Base-by-base conservation (phyloP, 2,888 invertebrate species). In the Sabatieria punctata region DNA sequence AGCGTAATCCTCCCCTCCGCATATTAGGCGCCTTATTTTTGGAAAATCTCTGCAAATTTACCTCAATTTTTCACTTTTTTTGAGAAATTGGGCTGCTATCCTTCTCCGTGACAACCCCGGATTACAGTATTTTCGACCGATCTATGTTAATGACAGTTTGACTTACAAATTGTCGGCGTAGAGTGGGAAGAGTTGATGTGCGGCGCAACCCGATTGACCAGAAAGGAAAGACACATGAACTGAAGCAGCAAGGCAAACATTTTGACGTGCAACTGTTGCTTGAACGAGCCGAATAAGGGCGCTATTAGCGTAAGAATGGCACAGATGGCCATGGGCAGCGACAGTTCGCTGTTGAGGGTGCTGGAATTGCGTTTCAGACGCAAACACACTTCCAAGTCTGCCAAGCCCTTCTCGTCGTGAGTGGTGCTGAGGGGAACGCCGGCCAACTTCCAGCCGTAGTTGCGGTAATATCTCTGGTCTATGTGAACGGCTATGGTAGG, bases 381-480 rank as follows among this genome's bases (percentile, higher is more conserved):
- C 25, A 23, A 8, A 15, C 41, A 41, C 25, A 41, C 8, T 4
- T 4, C 15, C 21, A 61, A 51, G 51, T 60, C 53, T 33, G 52
- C 41, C 4, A 41, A 33, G n/a, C 35, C n/a, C 22, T 19, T 13
- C 3, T 35, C 24, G 38, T 37, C 36, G 13, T 22, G 4, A 8
- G 15, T 44, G 39, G 1, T n/a, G 38, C n/a, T n/a, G 6, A 38
- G 15, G 15, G 11, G 38, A 38, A n/a, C 11, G 19, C 19, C 19
- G 6, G 11, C 38, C 40, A 57, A 52, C 24, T 54, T 53, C 61
- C 61, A 61, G 4, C 61, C 61, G 40, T 62, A 60, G 41, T 61
- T 60, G 13, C 61, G 55, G 57, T 62, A 61, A 48, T 61, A 60
- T 43, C 61, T 61, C 18, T 60, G 61, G 38, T 61, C 61, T 1